Base-by-base conservation (phyloP, 2,888 invertebrate species). In the Dryomyza anilis region DNA sequence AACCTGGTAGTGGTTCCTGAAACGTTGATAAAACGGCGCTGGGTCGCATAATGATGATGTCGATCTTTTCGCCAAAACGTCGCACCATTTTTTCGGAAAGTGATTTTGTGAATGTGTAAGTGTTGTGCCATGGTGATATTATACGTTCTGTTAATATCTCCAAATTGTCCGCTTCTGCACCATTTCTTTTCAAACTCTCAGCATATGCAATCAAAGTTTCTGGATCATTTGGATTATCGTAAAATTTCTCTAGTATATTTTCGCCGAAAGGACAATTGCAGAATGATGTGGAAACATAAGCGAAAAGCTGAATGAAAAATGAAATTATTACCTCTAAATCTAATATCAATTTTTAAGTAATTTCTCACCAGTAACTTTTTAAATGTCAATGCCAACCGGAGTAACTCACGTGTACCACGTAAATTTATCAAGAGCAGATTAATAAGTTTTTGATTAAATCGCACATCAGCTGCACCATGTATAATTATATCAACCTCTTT, bases 211-310 rank as follows among this genome's bases (percentile, higher is more conserved):
- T 73, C 67, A 75, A 70, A 5, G 67, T 23, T 21, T 71, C 68
- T 1, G 76, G 74, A 63, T 75, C 72, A 2, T 74, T 45, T 0
- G 72, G 71, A 2, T 70, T n/a, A 1, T 67, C 55, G 62, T 75
- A 77, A 48, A 75, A 74, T 65, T 70, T 68, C 61, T 76, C 76
- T 21, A 73, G 70, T 4, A 74, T 65, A 12, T 60, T 30, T 0
- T 14, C 25, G n/a, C 45, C 53, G 2, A 62, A 58, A 23, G 56
- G 53, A 56, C 72, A 70, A 48, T 75, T 65, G 39, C 74, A 75
- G 43, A 68, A 76, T 3, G 74, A 75, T 0, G 77, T 77, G 6
- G 77, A 77, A 57, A 77, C 73, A 43, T 76, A 75, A 21, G 70
- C 53, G 59, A 76, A 72, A 6, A 70, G 70, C 73, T 74, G 33